phyloP scores from a whole-genome alignment of 2,113 vertebrate genomes.

The Lophochroa leadbeateri region DNA sequence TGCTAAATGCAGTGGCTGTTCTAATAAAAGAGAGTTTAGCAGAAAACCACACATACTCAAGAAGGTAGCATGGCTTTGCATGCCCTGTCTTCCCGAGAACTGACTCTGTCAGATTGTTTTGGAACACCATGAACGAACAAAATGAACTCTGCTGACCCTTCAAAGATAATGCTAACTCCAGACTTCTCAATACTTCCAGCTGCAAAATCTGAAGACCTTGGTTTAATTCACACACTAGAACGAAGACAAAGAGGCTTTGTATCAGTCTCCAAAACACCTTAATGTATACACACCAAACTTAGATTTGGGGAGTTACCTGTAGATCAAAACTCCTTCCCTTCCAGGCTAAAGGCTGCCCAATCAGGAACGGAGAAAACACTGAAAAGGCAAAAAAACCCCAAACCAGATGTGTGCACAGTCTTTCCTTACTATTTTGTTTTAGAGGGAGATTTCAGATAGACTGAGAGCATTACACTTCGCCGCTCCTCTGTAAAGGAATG shows the following conservation, averaged over 20 bases:
- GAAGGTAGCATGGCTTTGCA: not conserved
- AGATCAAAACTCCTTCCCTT: not conserved
- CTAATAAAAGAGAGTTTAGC: not conserved
- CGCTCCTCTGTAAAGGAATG: not conserved
- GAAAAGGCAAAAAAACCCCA: not conserved
- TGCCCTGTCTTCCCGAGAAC: not conserved
- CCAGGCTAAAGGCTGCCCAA: not conserved
- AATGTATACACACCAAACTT: not conserved
- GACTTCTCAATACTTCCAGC: not conserved
- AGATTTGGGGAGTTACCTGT: not conserved
- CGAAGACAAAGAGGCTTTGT: not conserved
- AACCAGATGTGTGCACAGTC: not conserved
- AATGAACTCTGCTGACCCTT: not conserved
- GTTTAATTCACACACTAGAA: not conserved
- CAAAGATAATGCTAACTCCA: not conserved
- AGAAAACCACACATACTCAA: accelerated
- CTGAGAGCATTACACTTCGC: not conserved
- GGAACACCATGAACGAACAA: not conserved
- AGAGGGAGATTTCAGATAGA: not conserved
- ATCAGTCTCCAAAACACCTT: not conserved
- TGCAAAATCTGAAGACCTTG: not conserved
- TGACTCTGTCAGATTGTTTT: not conserved
- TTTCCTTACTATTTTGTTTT: not conserved
- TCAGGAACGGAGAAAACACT: not conserved
- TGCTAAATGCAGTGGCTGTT: not conserved